Percentiles rank a stretch among this genome's conserved stretches.
Conservation (phyloP, 1,140 invertebrate genomes). For the Ruditapes philippinarum region DNA sequence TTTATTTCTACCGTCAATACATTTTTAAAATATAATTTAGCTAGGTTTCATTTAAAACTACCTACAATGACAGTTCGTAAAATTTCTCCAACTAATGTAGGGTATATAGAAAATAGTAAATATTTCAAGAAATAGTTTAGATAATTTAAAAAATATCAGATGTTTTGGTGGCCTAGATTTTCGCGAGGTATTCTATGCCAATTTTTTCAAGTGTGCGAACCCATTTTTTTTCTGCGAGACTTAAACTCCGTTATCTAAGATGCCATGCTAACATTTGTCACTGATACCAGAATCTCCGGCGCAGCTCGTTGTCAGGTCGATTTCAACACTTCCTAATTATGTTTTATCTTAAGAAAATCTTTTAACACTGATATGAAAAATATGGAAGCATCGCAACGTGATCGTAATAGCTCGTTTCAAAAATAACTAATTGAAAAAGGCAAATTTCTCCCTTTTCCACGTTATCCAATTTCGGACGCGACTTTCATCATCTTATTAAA, state of each 20-base stretch:
- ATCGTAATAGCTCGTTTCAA: neutral
- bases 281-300: neutral
- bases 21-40: too few relatives aligned
- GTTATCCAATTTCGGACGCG: conserved; percentile 32
- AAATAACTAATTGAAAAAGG: conserved; percentile 51
- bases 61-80: too few relatives aligned
- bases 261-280: conserved; percentile 18
- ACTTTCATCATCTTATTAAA: conserved; percentile 55
- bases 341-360: conserved; percentile 43
- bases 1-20: too few relatives aligned
- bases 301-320: neutral
- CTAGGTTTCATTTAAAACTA: too few relatives aligned
- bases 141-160: too few relatives aligned
- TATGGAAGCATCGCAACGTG: conserved; percentile 6
- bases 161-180: neutral
- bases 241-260: neutral
- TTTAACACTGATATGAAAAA: conserved; percentile 27
- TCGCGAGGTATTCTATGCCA: neutral
- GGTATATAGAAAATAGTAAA: too few relatives aligned
- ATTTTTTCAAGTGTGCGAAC: neutral
- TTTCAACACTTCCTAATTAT: conserved; percentile 52
- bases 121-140: too few relatives aligned
- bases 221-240: neutral
- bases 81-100: too few relatives aligned
- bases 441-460: conserved; percentile 21